Evolutionary conservation across 2,888 invertebrate species (phyloP).

Genomic region (Melanargia galathea): DNA sequence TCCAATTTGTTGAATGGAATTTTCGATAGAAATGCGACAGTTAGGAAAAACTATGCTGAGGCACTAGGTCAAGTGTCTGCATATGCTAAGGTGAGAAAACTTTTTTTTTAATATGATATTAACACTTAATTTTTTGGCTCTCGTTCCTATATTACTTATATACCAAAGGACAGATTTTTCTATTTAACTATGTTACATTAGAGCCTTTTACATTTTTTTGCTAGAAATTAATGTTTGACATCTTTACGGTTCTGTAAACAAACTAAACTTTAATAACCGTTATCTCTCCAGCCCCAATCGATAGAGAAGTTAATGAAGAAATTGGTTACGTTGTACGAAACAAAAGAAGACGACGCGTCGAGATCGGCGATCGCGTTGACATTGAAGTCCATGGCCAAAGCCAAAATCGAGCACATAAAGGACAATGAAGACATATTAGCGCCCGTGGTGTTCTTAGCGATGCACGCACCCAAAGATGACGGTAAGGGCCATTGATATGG

Average conservation of each 20-base stretch:
- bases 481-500: slow-evolving; percentile 52
- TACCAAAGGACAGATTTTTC: too few relatives aligned
- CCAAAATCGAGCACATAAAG: slow-evolving; percentile 91
- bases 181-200: too few relatives aligned
- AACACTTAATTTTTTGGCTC: background rate
- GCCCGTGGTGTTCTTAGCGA: slow-evolving; percentile 94
- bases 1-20: slow-evolving; percentile 86
- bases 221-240: too few relatives aligned
- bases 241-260: background rate
- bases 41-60: slow-evolving; percentile 91
- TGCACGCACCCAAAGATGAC: slow-evolving; percentile 90
- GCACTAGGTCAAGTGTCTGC: slow-evolving; percentile 93
- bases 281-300: slow-evolving; percentile 65
- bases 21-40: slow-evolving; percentile 91
- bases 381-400: slow-evolving; percentile 90
- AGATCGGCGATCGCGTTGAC: slow-evolving; percentile 88
- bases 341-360: slow-evolving; percentile 86
- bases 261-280: background rate
- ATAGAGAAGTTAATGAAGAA: slow-evolving; percentile 82
- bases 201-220: too few relatives aligned
- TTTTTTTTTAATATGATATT: background rate
- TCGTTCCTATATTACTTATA: background rate
- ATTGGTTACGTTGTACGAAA: slow-evolving; percentile 79
- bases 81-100: slow-evolving; percentile 85
- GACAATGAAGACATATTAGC: slow-evolving; percentile 88